These are phyloP conservation scores for Euschistus heros DNA, from an alignment of 1,140 invertebrate species.

Conservation along the genomic window DNA sequence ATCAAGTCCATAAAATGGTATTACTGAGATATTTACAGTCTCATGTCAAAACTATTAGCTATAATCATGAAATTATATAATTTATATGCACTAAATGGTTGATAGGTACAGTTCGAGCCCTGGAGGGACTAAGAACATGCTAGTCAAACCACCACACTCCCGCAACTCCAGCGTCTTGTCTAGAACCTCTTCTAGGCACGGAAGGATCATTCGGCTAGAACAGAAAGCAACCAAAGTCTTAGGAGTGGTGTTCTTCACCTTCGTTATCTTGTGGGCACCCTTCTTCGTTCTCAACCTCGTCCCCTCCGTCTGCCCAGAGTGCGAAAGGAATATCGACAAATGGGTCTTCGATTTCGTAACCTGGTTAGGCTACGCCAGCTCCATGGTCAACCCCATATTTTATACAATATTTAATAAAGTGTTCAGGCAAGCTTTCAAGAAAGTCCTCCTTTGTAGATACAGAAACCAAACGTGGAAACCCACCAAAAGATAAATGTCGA, in stretches of 20 bases:
- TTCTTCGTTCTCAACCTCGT: conserved; percentile 84
- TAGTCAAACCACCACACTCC: conserved; percentile 6
- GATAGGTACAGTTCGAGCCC: conserved; percentile 8
- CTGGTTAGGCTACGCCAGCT: conserved; percentile 87
- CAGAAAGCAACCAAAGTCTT: conserved; percentile 91
- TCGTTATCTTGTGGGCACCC: conserved; percentile 86
- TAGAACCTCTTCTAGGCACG: conserved; percentile 64
- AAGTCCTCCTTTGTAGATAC: conserved; percentile 70
- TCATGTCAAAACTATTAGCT: no score
- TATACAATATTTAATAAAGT: conserved; percentile 93
- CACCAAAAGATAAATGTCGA: not conserved
- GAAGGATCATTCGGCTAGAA: conserved; percentile 68
- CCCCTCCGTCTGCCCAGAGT: conserved; percentile 63
- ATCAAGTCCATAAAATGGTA: no score
- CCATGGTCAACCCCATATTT: conserved; percentile 88
- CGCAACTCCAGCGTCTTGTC: conserved; percentile 64
- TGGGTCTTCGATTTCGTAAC: conserved; percentile 76
- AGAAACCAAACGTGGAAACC: conserved; percentile 34
- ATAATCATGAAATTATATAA: no score
- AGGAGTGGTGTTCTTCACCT: conserved; percentile 86
- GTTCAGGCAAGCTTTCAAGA: conserved; percentile 81
- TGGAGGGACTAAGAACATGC: not conserved
- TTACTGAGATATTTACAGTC: no score
- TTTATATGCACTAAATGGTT: no score
- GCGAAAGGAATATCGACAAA: conserved; percentile 57